phyloP scores from a whole-genome alignment of 2,113 vertebrate species.

The Sceloporus undulatus region DNA sequence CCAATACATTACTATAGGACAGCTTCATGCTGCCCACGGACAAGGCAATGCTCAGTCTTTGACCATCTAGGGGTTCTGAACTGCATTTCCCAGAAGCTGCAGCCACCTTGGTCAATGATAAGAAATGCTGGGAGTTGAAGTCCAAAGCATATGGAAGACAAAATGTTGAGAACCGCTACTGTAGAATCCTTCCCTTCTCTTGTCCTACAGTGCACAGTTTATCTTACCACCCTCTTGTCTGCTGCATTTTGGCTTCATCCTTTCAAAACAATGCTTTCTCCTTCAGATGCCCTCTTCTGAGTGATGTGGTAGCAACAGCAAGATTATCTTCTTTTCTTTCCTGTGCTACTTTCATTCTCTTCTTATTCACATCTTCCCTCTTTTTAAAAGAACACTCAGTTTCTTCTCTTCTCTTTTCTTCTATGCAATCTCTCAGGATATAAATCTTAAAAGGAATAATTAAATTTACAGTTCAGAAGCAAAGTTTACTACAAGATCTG shows the following conservation, averaged over 20 bases:
- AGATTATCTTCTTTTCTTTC: background rate
- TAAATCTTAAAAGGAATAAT: background rate
- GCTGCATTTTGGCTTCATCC: too few relatives aligned
- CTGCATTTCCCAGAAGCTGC: too few relatives aligned
- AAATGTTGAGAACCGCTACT: background rate
- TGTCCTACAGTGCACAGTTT: background rate
- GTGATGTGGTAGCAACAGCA: background rate
- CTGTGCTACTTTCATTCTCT: background rate
- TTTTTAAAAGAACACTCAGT: background rate
- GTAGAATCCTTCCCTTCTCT: background rate
- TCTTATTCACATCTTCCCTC: too few relatives aligned
- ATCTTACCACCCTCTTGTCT: background rate
- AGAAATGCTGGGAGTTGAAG: too few relatives aligned
- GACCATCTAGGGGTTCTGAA: too few relatives aligned
- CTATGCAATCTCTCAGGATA: background rate
- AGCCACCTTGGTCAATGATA: too few relatives aligned
- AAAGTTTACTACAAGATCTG: background rate
- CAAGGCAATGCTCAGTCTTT: too few relatives aligned
- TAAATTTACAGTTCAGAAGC: background rate
- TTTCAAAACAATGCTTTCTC: background rate
- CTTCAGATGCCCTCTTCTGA: background rate
- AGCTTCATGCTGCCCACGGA: too few relatives aligned
- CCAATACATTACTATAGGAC: too few relatives aligned
- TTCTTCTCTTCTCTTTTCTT: background rate
- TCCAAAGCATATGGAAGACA: too few relatives aligned